phyloP scores from a whole-genome alignment of 2,888 invertebrate species.

The Rhagonycha fulva region DNA sequence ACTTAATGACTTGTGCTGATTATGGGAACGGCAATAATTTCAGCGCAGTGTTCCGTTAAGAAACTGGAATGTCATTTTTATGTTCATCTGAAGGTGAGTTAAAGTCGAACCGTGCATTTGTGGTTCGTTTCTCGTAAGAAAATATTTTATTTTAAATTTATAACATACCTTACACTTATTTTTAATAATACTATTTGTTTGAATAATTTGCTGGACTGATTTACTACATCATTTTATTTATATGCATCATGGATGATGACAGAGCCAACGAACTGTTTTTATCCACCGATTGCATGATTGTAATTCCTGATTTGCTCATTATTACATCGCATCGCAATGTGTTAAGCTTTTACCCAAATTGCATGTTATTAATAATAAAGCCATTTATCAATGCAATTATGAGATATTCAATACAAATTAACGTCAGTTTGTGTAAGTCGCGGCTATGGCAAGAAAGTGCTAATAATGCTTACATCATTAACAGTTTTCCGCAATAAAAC shows the following conservation, averaged over 20 bases:
- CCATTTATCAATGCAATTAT: not conserved
- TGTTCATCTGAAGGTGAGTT: slow-evolving; percentile 41
- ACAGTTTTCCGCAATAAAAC: not conserved
- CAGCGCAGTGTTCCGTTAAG: slow-evolving; percentile 51
- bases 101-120: slow-evolving; percentile 25
- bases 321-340: not conserved
- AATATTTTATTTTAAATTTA: not conserved
- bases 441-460: not conserved
- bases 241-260: not conserved
- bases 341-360: not conserved
- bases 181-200: not conserved
- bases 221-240: not conserved
- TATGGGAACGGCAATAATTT: slow-evolving; percentile 53
- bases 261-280: not conserved
- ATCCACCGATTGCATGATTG: not conserved
- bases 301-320: not conserved
- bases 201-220: not conserved
- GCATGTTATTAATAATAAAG: not conserved
- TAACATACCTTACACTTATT: not conserved
- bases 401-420: not conserved
- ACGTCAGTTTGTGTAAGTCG: not conserved
- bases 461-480: not conserved
- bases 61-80: slow-evolving; percentile 50
- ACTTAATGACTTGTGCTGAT: slow-evolving; percentile 56
- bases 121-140: slow-evolving; percentile 4